Conservation (phyloP, 1,140 invertebrate genomes). For the Carcinoscorpius rotundicauda region DNA sequence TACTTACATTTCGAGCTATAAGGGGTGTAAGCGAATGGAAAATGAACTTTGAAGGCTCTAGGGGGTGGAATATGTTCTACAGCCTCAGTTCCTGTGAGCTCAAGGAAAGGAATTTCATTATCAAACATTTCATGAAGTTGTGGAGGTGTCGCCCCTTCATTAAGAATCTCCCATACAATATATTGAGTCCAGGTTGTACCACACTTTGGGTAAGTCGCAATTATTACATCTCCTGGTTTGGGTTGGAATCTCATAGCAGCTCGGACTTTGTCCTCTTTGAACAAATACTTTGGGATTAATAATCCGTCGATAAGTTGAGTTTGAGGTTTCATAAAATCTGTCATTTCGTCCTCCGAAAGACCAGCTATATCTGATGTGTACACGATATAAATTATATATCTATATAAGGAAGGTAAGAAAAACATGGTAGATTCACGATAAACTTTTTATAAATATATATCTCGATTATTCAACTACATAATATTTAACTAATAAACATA, state of each 20-base stretch:
- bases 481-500: no score
- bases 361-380: no score
- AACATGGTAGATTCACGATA: no score
- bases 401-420: no score
- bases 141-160: slow-evolving; percentile 4
- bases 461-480: no score
- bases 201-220: slow-evolving; percentile 25
- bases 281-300: background rate
- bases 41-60: slow-evolving; percentile 3
- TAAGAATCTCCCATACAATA: slow-evolving; percentile 13
- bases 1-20: slow-evolving; percentile 8
- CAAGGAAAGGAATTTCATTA: no score
- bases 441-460: no score
- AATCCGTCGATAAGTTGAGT: slow-evolving; percentile 5
- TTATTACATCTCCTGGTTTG: slow-evolving; percentile 13
- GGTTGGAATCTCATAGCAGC: slow-evolving; percentile 15
- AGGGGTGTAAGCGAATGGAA: slow-evolving; percentile 5
- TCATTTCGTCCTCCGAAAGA: no score
- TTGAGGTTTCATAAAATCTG: background rate
- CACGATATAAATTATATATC: background rate
- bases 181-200: slow-evolving; percentile 23
- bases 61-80: background rate
- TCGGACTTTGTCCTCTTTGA: background rate
- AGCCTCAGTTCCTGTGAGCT: no score
- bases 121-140: no score